Conservation (phyloP, 2,888 invertebrate species). For the Caradrina kadenii region DNA sequence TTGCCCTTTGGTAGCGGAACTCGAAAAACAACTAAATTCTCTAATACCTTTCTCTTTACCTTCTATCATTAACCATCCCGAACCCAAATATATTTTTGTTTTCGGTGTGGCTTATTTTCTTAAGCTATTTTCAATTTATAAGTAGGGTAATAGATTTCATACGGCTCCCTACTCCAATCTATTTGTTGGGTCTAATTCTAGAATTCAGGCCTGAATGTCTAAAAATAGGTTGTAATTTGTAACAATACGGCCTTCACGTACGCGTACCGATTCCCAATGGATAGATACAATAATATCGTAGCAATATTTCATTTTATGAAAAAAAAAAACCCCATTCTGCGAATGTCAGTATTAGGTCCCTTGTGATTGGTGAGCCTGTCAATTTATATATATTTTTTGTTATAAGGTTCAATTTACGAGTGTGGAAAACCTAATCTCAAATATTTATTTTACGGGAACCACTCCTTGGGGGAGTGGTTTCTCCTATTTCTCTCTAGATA, state of each 20-base stretch:
- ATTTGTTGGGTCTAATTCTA: neutral
- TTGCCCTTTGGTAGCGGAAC: too few species aligned
- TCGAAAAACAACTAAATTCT: too few species aligned
- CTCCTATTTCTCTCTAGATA: too few species aligned
- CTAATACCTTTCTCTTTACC: too few species aligned
- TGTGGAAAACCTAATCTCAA: conserved; percentile 3
- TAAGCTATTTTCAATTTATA: neutral
- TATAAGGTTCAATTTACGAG: conserved; percentile 26
- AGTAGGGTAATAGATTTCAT: neutral
- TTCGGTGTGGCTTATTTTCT: neutral
- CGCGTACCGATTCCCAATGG: conserved; percentile 25
- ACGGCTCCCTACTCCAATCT: conserved; percentile 1
- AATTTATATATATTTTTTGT: conserved; percentile 29
- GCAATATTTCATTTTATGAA: conserved; percentile 45
- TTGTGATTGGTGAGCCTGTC: conserved; percentile 31
- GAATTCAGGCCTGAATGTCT: conserved; percentile 8
- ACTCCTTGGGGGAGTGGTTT: neutral
- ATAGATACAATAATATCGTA: conserved; percentile 34
- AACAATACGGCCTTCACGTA: conserved; percentile 25
- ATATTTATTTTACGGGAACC: conserved; percentile 10
- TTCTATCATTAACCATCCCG: too few species aligned
- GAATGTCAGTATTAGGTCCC: conserved; percentile 42
- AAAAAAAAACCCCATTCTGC: conserved; percentile 23
- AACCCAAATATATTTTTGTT: too few species aligned
- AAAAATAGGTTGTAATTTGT: conserved; percentile 42